Percentiles rank a stretch among this genome's conserved stretches.
These are phyloP conservation scores for Archegozetes longisetosus DNA, from an alignment of 1,140 invertebrate genomes.

Conservation along the genomic window DNA sequence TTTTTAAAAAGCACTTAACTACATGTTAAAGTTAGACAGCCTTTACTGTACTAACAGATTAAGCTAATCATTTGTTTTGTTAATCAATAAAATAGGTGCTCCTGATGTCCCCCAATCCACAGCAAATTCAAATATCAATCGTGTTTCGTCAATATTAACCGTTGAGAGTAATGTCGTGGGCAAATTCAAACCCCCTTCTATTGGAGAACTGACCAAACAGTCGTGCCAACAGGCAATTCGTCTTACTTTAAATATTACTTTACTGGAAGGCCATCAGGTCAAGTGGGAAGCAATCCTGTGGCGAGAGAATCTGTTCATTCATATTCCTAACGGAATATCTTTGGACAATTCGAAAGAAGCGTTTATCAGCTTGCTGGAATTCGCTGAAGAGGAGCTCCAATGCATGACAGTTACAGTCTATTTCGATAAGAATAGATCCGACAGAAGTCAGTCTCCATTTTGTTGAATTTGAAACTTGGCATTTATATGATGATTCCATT, in stretches of 20 bases:
- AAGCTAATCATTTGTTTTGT: not conserved
- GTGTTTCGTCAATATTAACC: slow-evolving; percentile 39
- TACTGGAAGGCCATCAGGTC: slow-evolving; percentile 54
- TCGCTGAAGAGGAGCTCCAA: slow-evolving; percentile 77
- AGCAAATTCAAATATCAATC: slow-evolving; percentile 41
- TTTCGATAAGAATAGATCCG: slow-evolving; percentile 61
- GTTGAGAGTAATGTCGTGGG: slow-evolving; percentile 46
- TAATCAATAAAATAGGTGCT: slow-evolving; percentile 35
- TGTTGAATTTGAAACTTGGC: too few relatives aligned
- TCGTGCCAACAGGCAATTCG: slow-evolving; percentile 34
- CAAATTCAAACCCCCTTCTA: slow-evolving; percentile 25
- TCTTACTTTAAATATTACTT: slow-evolving; percentile 54
- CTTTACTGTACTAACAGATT: not conserved
- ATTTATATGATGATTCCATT: too few relatives aligned
- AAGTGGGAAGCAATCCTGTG: slow-evolving; percentile 65
- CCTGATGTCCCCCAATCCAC: slow-evolving; percentile 65
- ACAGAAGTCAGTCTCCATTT: slow-evolving; percentile 42
- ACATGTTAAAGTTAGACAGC: too few relatives aligned
- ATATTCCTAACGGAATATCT: slow-evolving; percentile 61
- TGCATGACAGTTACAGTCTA: slow-evolving; percentile 64
- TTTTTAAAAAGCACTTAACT: too few relatives aligned
- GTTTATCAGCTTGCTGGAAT: slow-evolving; percentile 81
- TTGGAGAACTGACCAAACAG: slow-evolving; percentile 25
- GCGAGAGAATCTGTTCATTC: slow-evolving; percentile 61
- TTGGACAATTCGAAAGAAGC: slow-evolving; percentile 79